Percentiles rank a stretch among this genome's conserved stretches.
Evolutionary conservation across 2,113 vertebrate genomes (phyloP).

Genomic region (Oreochromis aureus): DNA sequence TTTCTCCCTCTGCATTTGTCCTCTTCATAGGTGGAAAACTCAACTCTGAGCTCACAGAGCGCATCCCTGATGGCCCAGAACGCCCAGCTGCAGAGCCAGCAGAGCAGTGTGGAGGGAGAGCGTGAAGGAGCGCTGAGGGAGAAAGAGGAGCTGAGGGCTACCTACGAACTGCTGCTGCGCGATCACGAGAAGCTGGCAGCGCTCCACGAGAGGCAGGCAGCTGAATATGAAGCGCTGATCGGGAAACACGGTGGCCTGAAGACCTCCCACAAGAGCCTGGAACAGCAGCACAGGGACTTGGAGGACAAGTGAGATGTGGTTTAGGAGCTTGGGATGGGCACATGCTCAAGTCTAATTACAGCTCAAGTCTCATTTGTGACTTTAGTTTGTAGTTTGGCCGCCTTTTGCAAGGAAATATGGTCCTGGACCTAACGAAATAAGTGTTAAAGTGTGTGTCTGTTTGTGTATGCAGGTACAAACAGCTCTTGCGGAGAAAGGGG

Average conservation of each 20-base stretch:
- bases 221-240: constrained; percentile 89
- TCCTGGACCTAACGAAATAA: background rate
- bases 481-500: constrained; percentile 88
- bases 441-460: background rate
- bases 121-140: constrained; percentile 82
- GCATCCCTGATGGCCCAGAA: constrained; percentile 93
- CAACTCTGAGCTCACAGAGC: constrained; percentile 88
- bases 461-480: constrained; percentile 80
- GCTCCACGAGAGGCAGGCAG: constrained; percentile 89
- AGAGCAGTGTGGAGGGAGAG: constrained; percentile 87
- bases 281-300: constrained; percentile 89
- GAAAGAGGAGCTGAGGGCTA: constrained; percentile 84
- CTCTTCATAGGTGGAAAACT: constrained; percentile 87
- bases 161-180: constrained; percentile 88
- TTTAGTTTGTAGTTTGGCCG: rapidly evolving
- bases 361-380: background rate
- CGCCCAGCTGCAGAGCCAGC: constrained; percentile 87
- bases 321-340: background rate
- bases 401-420: background rate
- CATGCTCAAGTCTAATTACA: background rate
- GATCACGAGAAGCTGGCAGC: constrained; percentile 94
- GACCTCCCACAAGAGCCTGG: constrained; percentile 87
- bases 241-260: constrained; percentile 90
- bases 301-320: constrained; percentile 83
- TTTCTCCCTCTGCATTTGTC: background rate